These are phyloP conservation scores for Pangasius krempfi DNA, from an alignment of 2,797 vertebrate species.

Conservation along the genomic window DNA sequence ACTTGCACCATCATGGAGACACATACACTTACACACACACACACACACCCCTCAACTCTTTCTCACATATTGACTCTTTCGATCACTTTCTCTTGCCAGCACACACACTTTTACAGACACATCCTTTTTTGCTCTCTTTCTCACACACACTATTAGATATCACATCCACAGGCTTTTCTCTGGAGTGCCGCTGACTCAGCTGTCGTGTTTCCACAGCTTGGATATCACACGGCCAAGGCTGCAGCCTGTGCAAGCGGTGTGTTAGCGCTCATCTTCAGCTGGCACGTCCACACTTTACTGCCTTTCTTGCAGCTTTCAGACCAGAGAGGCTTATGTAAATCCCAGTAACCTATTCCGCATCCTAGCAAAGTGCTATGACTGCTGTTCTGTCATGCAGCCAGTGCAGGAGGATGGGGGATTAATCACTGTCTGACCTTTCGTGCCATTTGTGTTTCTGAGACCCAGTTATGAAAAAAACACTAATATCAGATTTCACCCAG, in stretches of 20 bases:
- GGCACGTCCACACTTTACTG: background rate
- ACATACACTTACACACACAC: background rate
- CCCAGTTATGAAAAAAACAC: background rate
- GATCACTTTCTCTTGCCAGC: background rate
- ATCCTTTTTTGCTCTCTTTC: background rate
- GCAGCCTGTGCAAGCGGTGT: conserved; percentile 21
- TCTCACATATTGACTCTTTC: background rate
- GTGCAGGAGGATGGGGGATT: background rate
- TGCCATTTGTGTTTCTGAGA: conserved; percentile 25
- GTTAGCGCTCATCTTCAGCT: conserved; percentile 18
- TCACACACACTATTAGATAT: conserved; percentile 17
- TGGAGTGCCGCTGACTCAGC: conserved; percentile 41
- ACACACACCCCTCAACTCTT: background rate
- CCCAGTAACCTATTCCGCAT: conserved; percentile 23
- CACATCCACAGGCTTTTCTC: conserved; percentile 29
- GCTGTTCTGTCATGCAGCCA: background rate
- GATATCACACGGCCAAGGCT: conserved; percentile 22
- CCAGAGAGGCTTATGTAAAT: conserved; percentile 40
- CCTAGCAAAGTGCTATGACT: conserved; percentile 2
- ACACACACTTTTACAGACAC: background rate
- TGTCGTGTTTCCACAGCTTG: conserved; percentile 34
- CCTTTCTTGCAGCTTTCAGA: conserved; percentile 43
- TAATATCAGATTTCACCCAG: background rate
- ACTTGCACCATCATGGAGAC: background rate
- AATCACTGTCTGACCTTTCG: conserved; percentile 10